Percentiles rank a stretch among this genome's conserved stretches.
Evolutionary conservation across 2,888 invertebrate genomes (phyloP).

Genomic region (Chirona hameri): DNA sequence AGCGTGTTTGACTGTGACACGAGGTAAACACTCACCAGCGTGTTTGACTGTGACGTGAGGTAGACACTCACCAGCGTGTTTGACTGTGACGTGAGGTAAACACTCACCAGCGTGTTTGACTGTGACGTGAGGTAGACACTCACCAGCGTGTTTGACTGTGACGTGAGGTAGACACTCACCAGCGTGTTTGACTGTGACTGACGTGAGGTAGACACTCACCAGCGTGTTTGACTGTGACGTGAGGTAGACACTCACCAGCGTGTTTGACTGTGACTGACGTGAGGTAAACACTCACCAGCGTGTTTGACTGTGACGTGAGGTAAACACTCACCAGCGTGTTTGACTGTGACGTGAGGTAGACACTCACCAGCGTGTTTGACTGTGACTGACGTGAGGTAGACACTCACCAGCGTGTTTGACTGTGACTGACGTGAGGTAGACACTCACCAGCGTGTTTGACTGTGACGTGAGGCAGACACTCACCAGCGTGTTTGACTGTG

Average conservation of each 20-base stretch:
- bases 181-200: conserved; percentile 71
- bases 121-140: conserved; percentile 90
- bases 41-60: conserved; percentile 77
- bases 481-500: too few species aligned
- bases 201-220: conserved; percentile 92
- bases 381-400: conserved; percentile 90
- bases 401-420: too few species aligned
- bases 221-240: conserved; percentile 79
- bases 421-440: conserved; percentile 90
- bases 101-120: conserved; percentile 75
- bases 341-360: conserved; percentile 86
- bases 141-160: conserved; percentile 71
- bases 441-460: too few species aligned
- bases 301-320: conserved; percentile 77
- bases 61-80: too few species aligned
- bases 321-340: conserved; percentile 93
- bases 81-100: conserved; percentile 90
- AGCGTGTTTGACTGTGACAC: conserved; percentile 79
- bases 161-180: conserved; percentile 92
- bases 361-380: too few species aligned
- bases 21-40: conserved; percentile 92
- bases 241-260: too few species aligned
- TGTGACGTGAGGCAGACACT: conserved; percentile 90
- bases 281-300: conserved; percentile 92
- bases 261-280: conserved; percentile 79